Evolutionary conservation across 2,797 vertebrate genomes (phyloP), one percentile per base, ranked within the genome.

Genomic region (Darevskia nairensis): DNA sequence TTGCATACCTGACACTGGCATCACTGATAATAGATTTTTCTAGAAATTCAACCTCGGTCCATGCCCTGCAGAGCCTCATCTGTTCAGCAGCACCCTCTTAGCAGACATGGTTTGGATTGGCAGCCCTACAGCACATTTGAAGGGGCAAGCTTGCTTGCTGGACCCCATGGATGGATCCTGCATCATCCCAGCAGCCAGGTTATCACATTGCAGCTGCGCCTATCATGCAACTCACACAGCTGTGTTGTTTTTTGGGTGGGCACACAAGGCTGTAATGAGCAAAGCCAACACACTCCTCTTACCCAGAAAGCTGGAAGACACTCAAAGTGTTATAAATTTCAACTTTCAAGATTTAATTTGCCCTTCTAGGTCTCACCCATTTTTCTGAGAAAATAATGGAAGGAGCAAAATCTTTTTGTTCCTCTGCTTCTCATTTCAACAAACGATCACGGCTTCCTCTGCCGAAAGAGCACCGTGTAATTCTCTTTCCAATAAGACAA

Each of bases 271-370:
- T 39, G 55, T 21, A 11, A 2, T 6, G 44, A 55, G 44, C 8
- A 23, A 41, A 80, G 7, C 25, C 46, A 80, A 23, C 77, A 23
- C 32, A 11, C 4, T 5, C 44, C 21, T 10, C 41, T 71, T 55
- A 72, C 59, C 44, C 41, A 8, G 35, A 29, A 80, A 19, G 32
- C 46, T n/a, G 85, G 32, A 27, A 86, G 68, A 6, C 19, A 71
- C 64, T n/a, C 77, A 72, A 86, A 72, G 85, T 71, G 85, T 72
- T 39, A 86, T 80, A 80, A 71, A 86, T 86, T 23, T 68, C 32
- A 80, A 72, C 46, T 55, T 72, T 41, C 77, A 80, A 50, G 25
- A 55, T 80, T 80, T 71, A 41, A 86, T 86, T 80, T 80, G 46
- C 77, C 80, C 77, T 59, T 41, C 66, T 35, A 23, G 66, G 13